A percentile compares a stretch with the other conserved stretches of the same genome.
Conservation (phyloP, 2,113 vertebrate genomes). For the Anser cygnoides region DNA sequence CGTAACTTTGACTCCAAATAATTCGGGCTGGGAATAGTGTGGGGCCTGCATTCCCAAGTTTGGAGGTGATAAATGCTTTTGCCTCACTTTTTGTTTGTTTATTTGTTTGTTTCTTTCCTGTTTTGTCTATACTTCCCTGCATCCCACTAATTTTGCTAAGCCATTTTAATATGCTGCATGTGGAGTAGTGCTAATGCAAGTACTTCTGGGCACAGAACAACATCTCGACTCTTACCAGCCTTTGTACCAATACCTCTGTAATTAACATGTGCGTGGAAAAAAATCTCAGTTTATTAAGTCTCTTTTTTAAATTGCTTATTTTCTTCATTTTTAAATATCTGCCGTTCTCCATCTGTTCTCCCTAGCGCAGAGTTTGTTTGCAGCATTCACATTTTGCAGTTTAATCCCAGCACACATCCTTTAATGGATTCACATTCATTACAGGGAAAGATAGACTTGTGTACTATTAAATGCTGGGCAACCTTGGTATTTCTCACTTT, state of each 20-base stretch:
- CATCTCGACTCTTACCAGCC: conserved; percentile 37
- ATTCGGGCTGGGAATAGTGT: background rate
- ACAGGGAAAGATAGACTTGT: background rate
- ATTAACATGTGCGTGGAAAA: background rate
- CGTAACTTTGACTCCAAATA: background rate
- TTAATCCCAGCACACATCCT: conserved; percentile 43
- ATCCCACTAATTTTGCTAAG: conserved; percentile 26
- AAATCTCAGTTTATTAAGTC: conserved; percentile 23
- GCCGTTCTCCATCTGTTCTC: conserved; percentile 69
- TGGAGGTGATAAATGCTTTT: background rate
- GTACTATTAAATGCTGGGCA: conserved; percentile 30
- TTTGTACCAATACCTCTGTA: conserved; percentile 52
- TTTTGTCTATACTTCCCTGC: conserved; percentile 12
- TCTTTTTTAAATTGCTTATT: conserved; percentile 63
- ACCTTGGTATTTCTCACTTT: conserved; percentile 31
- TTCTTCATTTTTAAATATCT: conserved; percentile 45
- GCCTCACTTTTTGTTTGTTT: background rate
- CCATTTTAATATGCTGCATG: conserved; percentile 32
- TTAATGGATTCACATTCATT: conserved; percentile 64
- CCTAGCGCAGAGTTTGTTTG: conserved; percentile 32
- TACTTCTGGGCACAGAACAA: conserved; percentile 38
- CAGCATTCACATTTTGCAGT: conserved; percentile 34
- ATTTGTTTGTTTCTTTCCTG: background rate
- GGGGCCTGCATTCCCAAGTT: background rate
- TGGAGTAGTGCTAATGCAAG: conserved; percentile 54